Evolutionary conservation across 2,888 invertebrate genomes (phyloP), one percentile per base, ranked within the genome.

Genomic region (Hirtodrosophila alboralis): DNA sequence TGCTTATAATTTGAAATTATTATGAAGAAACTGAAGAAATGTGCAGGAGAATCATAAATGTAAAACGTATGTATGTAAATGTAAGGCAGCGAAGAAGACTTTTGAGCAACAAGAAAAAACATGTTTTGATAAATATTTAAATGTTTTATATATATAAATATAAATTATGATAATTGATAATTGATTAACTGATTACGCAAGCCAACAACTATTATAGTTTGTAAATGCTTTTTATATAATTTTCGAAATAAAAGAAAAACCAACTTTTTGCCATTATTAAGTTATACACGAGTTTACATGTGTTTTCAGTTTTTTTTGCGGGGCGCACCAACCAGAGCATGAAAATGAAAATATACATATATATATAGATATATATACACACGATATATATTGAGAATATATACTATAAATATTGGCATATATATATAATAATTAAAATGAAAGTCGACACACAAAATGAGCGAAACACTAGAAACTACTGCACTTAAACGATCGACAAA

Each of bases 51-150:
- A 74, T 69, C 75, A 75, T 72, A 52, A 77, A 48, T 78, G 79
- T 74, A 75, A 83, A 74, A 73, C 68, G 62, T 70, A 69, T 59
- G 75, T 78, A 81, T 76, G 73, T 81, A 78, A 77, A 80, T 74
- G 69, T 81, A 84, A 81, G 79, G 67, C 73, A 80, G 71, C 70
- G 83, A 75, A 74, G 83, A 83, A 83, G 86, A 83, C 84, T 83
- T 83, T 86, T 86, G 86, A 86, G 84, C 86, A 83, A 86, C 84
- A 83, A 83, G 84, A 83, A 85, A 83, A 87, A 86, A 86, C 84
- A 83, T 86, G 86, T 84, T 84, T 86, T 87, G 74, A 87, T 86
- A 87, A 81, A 87, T 81, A 71, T 87, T 87, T 84, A 86, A 86
- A 86, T 78, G 79, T 79, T 79, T n/a, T 71, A 84, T 81, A 75